A percentile compares a stretch with the other conserved stretches of the same genome.
Conservation (phyloP, 1,140 invertebrate species). For the fruit fly (Drosophila melanogaster) region Release_6_plus_ISO1_MT NT_037436.4:18294001-18294500, state of each 20-base stretch:
- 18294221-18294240: constrained; percentile 85
- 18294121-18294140: constrained; percentile 97
- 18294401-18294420: no score
- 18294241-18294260: not conserved
- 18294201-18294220: constrained; percentile 88
- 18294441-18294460: no score
- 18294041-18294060: constrained; percentile 95
- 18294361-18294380: no score
- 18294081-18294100: constrained; percentile 98
- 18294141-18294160: constrained; percentile 94
- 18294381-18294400: no score
- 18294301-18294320: no score
- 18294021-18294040: constrained; percentile 96
- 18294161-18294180: constrained; percentile 97
- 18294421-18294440: no score
- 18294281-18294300: no score
- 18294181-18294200: constrained; percentile 92
- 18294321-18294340: no score
- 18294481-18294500: constrained; percentile 61
- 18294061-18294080: constrained; percentile 99
- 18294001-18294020: constrained; percentile 99
- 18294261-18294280: not conserved
- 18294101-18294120: constrained; percentile 99
- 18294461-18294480: constrained; percentile 74
- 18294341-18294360: no score